Base-by-base conservation (phyloP, 1,140 invertebrate genomes). In the Caenorhabditis brenneri region DNA sequence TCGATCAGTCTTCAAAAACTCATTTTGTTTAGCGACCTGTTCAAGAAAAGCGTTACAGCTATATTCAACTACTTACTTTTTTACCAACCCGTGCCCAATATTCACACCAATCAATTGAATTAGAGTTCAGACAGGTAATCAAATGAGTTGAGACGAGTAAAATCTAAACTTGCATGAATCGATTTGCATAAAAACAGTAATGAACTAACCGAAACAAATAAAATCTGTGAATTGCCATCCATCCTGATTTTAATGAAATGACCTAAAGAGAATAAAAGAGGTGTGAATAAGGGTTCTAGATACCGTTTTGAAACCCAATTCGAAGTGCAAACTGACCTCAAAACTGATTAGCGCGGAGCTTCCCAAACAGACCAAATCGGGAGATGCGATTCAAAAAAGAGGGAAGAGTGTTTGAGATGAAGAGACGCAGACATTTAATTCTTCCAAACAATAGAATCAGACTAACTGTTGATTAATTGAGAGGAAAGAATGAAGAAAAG, bases 291-390 rank as follows among this genome's bases (percentile, higher is more conserved):
- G 19, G 65, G 65, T 74, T 74, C 65, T 74, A 65, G 58, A 22
- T n/a, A 65, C 58, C 58, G 65, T 74, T 74, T 74, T n/a, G 19
- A 36, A 36, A 36, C 58, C 3, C 12, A 74, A 74, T 74, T 74
- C 65, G 65, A 74, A 74, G 22, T 42, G 65, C 65, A 74, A 74
- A 74, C 65, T 74, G 36, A 24, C 65, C 58, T 31, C 36, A 46
- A 58, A 74, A 74, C 65, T 74, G 65, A 74, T 74, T 74, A 74
- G 65, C 65, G 65, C 65, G 65, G 65, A 74, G 65, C 65, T n/a
- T 42, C 36, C 60, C 65, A 74, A 74, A 42, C 65, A 42, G 36
- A 42, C 65, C 65, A 74, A 74, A 74, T 36, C 65, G 65, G 65
- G 65, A 74, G 65, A 36, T 74, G 65, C 36, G 65, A 74, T 24